Percentiles rank a stretch among this genome's conserved stretches.
Evolutionary conservation across 2,113 vertebrate species (phyloP).

Genomic region (Sceloporus tristichus): DNA sequence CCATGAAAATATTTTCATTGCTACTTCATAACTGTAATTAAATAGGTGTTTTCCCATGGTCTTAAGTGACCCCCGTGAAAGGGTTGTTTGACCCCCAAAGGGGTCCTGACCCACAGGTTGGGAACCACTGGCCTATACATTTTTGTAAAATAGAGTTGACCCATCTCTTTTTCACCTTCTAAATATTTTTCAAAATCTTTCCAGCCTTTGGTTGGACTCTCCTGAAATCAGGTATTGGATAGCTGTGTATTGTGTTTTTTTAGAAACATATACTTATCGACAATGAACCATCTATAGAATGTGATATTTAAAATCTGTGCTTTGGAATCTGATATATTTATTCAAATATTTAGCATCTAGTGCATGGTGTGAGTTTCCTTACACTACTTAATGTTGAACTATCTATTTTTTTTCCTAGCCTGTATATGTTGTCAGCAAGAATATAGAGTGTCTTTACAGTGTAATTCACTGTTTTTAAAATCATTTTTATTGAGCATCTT

Average conservation of each 20-base stretch:
- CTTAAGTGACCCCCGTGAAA: too few relatives aligned
- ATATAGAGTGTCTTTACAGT: background rate
- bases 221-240: background rate
- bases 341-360: background rate
- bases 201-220: background rate
- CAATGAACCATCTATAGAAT: slow-evolving; percentile 1
- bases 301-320: slow-evolving; percentile 16
- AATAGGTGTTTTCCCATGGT: too few relatives aligned
- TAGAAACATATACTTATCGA: slow-evolving; percentile 3
- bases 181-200: background rate
- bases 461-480: slow-evolving; percentile 5
- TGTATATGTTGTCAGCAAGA: slow-evolving; percentile 1
- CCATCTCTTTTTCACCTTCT: background rate
- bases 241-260: background rate
- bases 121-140: background rate
- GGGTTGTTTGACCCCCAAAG: too few relatives aligned
- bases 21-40: too few relatives aligned
- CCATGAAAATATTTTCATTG: too few relatives aligned
- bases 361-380: background rate
- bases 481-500: background rate
- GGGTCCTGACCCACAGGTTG: too few relatives aligned
- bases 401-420: background rate
- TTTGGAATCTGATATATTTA: slow-evolving; percentile 15
- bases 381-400: background rate
- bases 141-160: background rate